A percentile compares a stretch with the other conserved stretches of the same genome.
phyloP scores from a whole-genome alignment of 1,140 invertebrate genomes.

The Hycleus cichorii region DNA sequence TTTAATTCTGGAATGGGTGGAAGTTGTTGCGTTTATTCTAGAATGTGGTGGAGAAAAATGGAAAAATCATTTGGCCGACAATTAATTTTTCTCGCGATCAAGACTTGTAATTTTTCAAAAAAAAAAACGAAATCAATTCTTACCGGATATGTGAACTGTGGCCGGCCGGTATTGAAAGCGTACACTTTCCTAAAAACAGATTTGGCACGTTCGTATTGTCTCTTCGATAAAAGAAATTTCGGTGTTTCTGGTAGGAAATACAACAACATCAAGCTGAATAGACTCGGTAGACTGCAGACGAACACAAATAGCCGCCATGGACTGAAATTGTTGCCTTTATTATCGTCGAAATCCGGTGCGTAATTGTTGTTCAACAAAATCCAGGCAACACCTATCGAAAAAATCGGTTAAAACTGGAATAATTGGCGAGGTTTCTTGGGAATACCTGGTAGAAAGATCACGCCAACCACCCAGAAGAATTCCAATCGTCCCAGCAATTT shows the following conservation, averaged over 20 bases:
- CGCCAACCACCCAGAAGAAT: constrained; percentile 52
- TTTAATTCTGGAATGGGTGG: too few relatives aligned
- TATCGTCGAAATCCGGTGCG: not conserved
- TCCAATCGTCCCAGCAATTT: constrained; percentile 50
- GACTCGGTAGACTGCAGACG: constrained; percentile 56
- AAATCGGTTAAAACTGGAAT: too few relatives aligned
- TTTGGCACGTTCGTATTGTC: constrained; percentile 59
- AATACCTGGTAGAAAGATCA: constrained; percentile 49
- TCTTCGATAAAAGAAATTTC: constrained; percentile 69
- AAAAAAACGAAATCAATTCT: constrained; percentile 3
- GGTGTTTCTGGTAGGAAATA: constrained; percentile 73
- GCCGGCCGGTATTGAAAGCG: constrained; percentile 52
- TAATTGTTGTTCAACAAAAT: constrained; percentile 31
- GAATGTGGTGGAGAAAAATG: too few relatives aligned
- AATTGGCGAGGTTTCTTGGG: too few relatives aligned
- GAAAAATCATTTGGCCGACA: too few relatives aligned
- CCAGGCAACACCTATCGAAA: constrained; percentile 46
- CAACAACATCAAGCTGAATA: constrained; percentile 54
- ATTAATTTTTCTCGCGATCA: too few relatives aligned
- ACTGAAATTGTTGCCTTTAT: constrained; percentile 40
- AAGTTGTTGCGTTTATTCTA: too few relatives aligned
- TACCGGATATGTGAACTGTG: constrained; percentile 58
- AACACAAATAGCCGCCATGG: constrained; percentile 74
- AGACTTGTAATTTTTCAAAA: not conserved
- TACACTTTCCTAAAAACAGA: constrained; percentile 54